Evolutionary conservation across 1,140 invertebrate species (phyloP).

Genomic region (Vanessa tameamea): DNA sequence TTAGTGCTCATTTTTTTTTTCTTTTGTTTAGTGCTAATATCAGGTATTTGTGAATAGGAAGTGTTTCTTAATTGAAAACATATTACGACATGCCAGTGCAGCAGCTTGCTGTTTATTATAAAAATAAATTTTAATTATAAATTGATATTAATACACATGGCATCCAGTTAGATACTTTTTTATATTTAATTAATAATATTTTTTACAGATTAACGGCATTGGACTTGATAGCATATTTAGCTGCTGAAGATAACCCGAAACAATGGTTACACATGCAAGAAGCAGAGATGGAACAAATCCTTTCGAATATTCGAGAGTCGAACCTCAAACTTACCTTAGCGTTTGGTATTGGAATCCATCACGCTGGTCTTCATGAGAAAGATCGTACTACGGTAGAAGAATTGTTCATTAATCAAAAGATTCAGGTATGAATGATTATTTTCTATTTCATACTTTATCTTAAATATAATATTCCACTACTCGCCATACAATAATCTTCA

Average conservation of each 20-base stretch:
- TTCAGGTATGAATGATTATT: slow-evolving; percentile 84
- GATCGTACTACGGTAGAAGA: slow-evolving; percentile 96
- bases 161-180: no score
- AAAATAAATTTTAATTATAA: no score
- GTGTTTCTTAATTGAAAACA: no score
- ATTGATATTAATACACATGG: no score
- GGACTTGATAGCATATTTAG: slow-evolving; percentile 96
- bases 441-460: no score
- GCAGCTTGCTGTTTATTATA: no score
- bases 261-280: slow-evolving; percentile 97
- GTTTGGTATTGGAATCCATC: slow-evolving; percentile 99
- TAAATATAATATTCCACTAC: no score
- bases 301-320: slow-evolving; percentile 90
- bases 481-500: no score
- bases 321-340: slow-evolving; percentile 96
- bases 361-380: slow-evolving; percentile 95
- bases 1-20: no score
- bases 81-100: no score
- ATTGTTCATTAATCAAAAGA: slow-evolving; percentile 97
- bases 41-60: no score
- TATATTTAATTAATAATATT: not conserved
- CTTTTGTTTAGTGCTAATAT: no score
- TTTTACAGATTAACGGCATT: slow-evolving; percentile 92
- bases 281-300: slow-evolving; percentile 89
- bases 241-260: slow-evolving; percentile 94